phyloP scores from a whole-genome alignment of 2,797 vertebrate genomes.

The Eleutherodactylus coqui region DNA sequence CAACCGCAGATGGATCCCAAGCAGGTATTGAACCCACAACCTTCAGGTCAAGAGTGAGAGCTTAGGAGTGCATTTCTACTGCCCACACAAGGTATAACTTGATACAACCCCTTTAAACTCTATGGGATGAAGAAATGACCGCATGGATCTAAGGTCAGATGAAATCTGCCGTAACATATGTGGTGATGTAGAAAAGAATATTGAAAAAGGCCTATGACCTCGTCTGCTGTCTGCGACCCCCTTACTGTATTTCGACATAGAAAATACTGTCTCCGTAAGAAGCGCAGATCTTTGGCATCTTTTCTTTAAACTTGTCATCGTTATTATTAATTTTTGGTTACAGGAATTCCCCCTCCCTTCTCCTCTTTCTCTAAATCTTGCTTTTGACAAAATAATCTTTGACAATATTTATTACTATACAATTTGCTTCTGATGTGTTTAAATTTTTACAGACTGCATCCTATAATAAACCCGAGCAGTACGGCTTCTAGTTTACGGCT shows the following conservation, averaged over 20 bases:
- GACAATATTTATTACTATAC: not conserved
- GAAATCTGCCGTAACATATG: not conserved
- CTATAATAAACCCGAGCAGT: not conserved
- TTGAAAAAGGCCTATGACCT: too few relatives aligned
- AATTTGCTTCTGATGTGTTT: slow-evolving; percentile 3
- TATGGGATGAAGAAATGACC: too few relatives aligned
- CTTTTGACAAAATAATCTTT: not conserved
- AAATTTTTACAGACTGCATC: not conserved
- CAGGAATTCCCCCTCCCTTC: not conserved
- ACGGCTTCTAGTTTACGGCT: not conserved
- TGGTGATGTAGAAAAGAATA: not conserved
- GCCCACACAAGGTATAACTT: too few relatives aligned
- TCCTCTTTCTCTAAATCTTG: not conserved
- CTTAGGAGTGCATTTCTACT: too few relatives aligned
- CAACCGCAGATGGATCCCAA: too few relatives aligned
- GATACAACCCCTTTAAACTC: too few relatives aligned
- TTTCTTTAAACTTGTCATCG: not conserved
- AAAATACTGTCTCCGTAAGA: not conserved
- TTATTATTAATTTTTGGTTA: not conserved
- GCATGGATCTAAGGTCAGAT: not conserved
- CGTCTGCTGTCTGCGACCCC: too few relatives aligned
- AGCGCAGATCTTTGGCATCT: not conserved
- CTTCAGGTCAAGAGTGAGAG: too few relatives aligned
- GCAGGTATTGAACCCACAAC: too few relatives aligned
- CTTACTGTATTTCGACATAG: too few relatives aligned